Evolutionary conservation across 2,113 vertebrate genomes (phyloP).

Genomic region (Peromyscus leucopus): DNA sequence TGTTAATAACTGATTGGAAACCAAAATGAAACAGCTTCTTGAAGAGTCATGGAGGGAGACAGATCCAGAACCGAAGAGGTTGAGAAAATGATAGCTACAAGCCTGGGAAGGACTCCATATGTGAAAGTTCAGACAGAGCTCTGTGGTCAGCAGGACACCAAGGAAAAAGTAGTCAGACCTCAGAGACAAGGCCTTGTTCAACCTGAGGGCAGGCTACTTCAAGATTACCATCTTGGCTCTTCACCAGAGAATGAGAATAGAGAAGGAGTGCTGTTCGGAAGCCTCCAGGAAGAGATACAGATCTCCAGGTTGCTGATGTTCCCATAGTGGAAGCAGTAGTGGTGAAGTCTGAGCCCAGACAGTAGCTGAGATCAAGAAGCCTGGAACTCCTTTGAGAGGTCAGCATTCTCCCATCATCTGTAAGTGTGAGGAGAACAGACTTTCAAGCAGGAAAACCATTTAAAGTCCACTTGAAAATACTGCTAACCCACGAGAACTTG

Average conservation of each 20-base stretch:
- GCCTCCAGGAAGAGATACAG: not conserved
- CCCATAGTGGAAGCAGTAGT: not conserved
- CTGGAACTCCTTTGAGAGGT: not conserved
- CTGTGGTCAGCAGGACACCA: not conserved
- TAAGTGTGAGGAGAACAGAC: not conserved
- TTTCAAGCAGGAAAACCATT: not conserved
- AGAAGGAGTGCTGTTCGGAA: not conserved
- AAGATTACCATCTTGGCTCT: not conserved
- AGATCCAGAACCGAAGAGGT: not conserved
- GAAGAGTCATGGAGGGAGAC: not conserved
- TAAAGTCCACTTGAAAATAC: not conserved
- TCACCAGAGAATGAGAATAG: not conserved
- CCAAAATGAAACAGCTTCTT: not conserved
- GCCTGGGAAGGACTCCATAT: not conserved
- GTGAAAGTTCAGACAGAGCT: not conserved
- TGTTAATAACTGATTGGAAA: not conserved
- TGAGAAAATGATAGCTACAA: not conserved
- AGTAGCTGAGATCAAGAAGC: not conserved
- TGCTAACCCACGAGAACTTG: not conserved
- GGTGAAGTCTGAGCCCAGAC: not conserved
- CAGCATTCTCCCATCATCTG: not conserved
- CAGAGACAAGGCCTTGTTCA: not conserved
- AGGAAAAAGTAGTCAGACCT: not conserved
- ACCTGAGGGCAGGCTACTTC: not conserved
- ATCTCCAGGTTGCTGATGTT: not conserved